phyloP scores from a whole-genome alignment of 2,797 vertebrate species.

The Enteromius anoplus region DNA sequence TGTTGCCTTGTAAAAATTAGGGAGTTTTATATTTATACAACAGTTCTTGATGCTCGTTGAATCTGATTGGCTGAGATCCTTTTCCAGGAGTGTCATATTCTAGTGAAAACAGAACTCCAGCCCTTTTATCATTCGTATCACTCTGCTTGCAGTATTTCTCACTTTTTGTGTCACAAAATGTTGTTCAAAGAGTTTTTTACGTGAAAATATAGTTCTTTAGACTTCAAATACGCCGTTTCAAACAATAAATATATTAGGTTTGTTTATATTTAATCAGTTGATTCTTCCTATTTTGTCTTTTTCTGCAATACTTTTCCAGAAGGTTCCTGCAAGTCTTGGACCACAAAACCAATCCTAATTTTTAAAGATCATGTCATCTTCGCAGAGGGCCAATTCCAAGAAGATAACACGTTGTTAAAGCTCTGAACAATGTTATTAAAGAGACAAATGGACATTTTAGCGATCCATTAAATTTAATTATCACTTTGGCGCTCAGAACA shows the following conservation, averaged over 20 bases:
- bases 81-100: not conserved
- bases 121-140: not conserved
- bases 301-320: not conserved
- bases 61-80: not conserved
- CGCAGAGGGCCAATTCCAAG: not conserved
- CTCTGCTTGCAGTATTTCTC: not conserved
- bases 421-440: constrained; percentile 46
- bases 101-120: not conserved
- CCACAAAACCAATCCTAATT: constrained; percentile 16
- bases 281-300: not conserved
- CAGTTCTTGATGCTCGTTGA: not conserved
- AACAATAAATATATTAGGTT: constrained; percentile 4
- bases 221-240: not conserved
- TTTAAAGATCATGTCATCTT: constrained; percentile 33
- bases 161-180: not conserved
- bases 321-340: not conserved
- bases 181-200: not conserved
- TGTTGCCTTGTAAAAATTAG: not conserved
- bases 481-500: constrained; percentile 11
- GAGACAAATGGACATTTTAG: constrained; percentile 43
- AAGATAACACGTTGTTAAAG: constrained; percentile 40
- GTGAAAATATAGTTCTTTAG: not conserved
- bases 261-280: not conserved
- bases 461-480: constrained; percentile 46
- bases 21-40: not conserved